Conservation (phyloP, 2,113 vertebrate genomes). For the Phyllopteryx taeniolatus region DNA sequence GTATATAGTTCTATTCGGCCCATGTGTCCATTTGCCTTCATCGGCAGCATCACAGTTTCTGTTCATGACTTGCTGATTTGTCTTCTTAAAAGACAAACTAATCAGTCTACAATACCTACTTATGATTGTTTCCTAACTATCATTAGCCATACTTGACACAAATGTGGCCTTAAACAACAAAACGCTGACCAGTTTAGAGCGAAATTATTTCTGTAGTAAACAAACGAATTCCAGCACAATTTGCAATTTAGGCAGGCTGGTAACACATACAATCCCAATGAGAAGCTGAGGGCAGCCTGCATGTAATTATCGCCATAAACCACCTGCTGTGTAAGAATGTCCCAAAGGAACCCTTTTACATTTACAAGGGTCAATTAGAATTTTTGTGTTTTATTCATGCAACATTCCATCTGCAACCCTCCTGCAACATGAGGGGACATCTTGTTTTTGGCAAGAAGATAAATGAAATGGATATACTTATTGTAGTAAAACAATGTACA, state of each 20-base stretch:
- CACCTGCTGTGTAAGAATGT: conserved; percentile 19
- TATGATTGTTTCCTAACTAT: neutral
- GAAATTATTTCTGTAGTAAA: neutral
- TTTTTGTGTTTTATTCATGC: conserved; percentile 15
- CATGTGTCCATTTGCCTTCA: neutral
- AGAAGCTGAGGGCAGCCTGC: conserved; percentile 6
- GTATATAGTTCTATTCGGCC: neutral
- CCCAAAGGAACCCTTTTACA: conserved; percentile 25
- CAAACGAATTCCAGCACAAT: neutral
- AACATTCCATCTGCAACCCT: conserved; percentile 4
- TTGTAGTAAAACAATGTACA: neutral
- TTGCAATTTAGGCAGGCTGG: conserved; percentile 17
- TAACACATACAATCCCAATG: conserved; percentile 10
- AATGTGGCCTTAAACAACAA: neutral
- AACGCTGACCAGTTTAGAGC: neutral
- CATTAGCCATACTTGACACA: neutral
- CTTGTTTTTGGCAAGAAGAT: neutral
- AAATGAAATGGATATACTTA: neutral
- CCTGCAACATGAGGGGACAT: neutral
- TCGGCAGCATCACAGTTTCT: neutral
- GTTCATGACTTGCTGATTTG: neutral
- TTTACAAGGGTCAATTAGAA: conserved; percentile 33
- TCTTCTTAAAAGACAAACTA: conserved; percentile 2
- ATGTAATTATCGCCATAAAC: conserved; percentile 39
- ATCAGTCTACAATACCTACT: neutral